These are phyloP conservation scores for Alcis repandata DNA, from an alignment of 2,888 invertebrate genomes.

Conservation along the genomic window DNA sequence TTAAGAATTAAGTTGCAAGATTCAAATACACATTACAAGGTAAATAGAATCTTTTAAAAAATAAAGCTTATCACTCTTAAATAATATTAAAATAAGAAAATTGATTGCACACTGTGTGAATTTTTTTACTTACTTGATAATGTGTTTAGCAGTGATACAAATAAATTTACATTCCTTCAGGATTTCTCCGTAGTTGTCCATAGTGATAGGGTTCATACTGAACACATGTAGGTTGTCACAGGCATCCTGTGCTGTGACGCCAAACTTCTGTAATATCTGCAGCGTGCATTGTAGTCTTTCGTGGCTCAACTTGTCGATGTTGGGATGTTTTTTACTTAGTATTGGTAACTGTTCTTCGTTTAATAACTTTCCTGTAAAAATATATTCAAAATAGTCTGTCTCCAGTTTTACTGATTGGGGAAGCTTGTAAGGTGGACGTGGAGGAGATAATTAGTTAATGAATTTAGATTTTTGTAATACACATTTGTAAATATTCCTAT, in stretches of 20 bases:
- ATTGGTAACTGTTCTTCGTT: constrained; percentile 53
- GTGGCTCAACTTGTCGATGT: constrained; percentile 64
- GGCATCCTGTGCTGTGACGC: constrained; percentile 83
- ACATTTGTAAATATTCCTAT: no score
- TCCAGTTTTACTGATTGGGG: not conserved
- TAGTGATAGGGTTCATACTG: constrained; percentile 83
- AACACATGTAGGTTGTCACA: constrained; percentile 85
- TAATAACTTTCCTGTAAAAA: constrained; percentile 62
- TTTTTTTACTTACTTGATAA: constrained; percentile 67
- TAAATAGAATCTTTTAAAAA: not conserved
- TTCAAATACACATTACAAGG: no score
- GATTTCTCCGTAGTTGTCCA: constrained; percentile 88
- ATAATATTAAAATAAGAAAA: no score
- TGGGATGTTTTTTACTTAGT: constrained; percentile 71
- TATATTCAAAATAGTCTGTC: not conserved
- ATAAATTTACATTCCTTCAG: constrained; percentile 88
- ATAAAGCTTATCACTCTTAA: no score
- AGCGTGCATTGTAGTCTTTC: constrained; percentile 68
- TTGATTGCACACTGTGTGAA: no score
- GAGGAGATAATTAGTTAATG: not conserved
- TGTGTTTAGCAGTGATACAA: constrained; percentile 70
- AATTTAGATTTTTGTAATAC: not conserved
- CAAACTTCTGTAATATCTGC: constrained; percentile 72
- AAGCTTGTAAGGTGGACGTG: not conserved
- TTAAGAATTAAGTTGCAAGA: no score